phyloP scores from a whole-genome alignment of 2,888 invertebrate genomes.

The Eurois occulta region DNA sequence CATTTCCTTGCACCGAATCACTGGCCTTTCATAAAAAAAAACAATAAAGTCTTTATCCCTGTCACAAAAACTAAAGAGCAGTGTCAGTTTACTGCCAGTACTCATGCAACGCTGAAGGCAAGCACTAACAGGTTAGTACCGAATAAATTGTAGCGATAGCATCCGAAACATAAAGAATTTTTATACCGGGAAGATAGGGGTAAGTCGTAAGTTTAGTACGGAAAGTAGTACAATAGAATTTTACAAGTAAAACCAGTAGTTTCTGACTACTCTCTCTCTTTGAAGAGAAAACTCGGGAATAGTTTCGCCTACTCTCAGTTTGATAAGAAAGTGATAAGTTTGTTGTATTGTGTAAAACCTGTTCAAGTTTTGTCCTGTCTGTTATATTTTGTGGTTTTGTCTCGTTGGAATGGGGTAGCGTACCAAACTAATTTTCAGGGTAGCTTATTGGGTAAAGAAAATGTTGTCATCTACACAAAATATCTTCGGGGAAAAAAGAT shows the following conservation, averaged over 20 bases:
- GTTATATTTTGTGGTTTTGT: not conserved
- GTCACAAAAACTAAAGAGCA: constrained; percentile 30
- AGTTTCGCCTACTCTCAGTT: constrained; percentile 1
- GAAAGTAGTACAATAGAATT: constrained; percentile 31
- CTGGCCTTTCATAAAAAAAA: constrained; percentile 1
- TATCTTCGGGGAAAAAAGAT: not conserved
- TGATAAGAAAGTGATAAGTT: constrained; percentile 16
- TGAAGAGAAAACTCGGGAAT: not conserved
- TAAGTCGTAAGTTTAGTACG: constrained; percentile 36
- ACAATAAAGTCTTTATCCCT: not conserved
- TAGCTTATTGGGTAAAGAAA: not conserved
- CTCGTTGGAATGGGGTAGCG: not conserved
- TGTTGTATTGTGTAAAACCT: constrained; percentile 16
- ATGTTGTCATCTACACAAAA: not conserved
- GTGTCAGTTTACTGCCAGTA: constrained; percentile 24
- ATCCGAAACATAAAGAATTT: constrained; percentile 46
- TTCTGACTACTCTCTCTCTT: constrained; percentile 13
- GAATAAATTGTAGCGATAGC: constrained; percentile 52
- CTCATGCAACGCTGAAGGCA: constrained; percentile 50
- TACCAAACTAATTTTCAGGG: not conserved
- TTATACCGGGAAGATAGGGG: constrained; percentile 39
- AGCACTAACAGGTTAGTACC: constrained; percentile 30
- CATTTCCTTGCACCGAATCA: constrained; percentile 3
- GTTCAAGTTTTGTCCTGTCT: constrained; percentile 8
- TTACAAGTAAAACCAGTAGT: constrained; percentile 28